Percentiles rank a stretch among this genome's conserved stretches.
Conservation (phyloP, 2,888 invertebrate species). For the Philonicus albiceps region DNA sequence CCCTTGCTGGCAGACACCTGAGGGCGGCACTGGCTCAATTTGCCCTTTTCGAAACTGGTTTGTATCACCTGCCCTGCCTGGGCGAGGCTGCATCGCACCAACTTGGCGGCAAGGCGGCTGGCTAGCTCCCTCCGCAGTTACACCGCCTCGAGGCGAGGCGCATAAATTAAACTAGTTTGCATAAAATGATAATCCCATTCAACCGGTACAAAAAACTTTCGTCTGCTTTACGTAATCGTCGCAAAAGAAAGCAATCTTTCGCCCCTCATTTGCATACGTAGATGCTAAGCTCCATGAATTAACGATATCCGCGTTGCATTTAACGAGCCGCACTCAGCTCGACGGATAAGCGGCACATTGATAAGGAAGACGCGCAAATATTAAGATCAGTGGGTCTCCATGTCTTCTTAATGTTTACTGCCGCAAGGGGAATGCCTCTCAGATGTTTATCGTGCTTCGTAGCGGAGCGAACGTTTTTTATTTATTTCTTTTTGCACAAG, state of each 20-base stretch:
- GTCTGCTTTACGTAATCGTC: constrained; percentile 9
- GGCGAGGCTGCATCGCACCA: background rate
- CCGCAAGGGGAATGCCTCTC: background rate
- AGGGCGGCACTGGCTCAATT: background rate
- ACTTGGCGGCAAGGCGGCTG: background rate
- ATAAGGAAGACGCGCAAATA: background rate
- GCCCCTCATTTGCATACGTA: background rate
- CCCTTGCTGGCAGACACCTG: background rate
- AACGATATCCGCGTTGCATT: constrained; percentile 15
- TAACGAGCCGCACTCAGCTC: background rate
- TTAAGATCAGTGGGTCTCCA: background rate
- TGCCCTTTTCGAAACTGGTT: background rate
- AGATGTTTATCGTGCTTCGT: background rate
- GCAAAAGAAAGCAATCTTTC: background rate
- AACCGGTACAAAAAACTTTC: constrained; percentile 1
- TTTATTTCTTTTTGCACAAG: background rate
- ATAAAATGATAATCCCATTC: constrained; percentile 8
- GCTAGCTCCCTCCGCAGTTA: background rate
- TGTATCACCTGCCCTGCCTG: background rate
- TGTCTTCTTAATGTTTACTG: background rate
- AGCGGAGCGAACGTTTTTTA: background rate
- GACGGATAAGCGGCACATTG: background rate
- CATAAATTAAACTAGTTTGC: constrained; percentile 19
- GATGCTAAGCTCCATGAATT: background rate
- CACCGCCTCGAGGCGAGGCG: background rate